Percentiles rank a stretch among this genome's conserved stretches.
phyloP scores from a whole-genome alignment of 2,797 vertebrate genomes.

The Rhabdomys pumilio region DNA sequence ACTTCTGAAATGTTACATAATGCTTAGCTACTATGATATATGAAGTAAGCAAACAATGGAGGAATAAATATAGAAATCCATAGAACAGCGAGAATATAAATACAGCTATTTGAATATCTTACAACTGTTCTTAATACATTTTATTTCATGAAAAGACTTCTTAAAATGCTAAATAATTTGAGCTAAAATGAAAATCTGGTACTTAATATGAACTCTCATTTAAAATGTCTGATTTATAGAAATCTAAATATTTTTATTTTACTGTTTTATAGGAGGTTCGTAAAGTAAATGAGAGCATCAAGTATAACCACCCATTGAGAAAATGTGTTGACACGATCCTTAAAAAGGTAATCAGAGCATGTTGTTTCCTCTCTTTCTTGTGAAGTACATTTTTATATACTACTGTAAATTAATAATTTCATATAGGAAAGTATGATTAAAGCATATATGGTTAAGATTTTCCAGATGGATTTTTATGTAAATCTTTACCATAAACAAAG shows the following conservation, averaged over 20 bases:
- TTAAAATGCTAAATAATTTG: conserved; percentile 60
- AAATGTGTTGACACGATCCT: conserved; percentile 97
- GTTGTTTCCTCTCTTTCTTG: conserved; percentile 9
- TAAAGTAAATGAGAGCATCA: conserved; percentile 97
- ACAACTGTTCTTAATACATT: conserved; percentile 62
- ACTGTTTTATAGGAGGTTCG: conserved; percentile 93
- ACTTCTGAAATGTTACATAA: neutral
- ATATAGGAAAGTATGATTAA: conserved; percentile 30
- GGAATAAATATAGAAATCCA: conserved; percentile 50
- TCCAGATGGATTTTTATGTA: conserved; percentile 46
- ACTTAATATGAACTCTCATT: conserved; percentile 36
- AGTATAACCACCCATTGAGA: conserved; percentile 98
- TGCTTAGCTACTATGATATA: conserved; percentile 33
- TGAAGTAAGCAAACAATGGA: conserved; percentile 36
- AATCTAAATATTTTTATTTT: conserved; percentile 56
- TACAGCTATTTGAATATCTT: conserved; percentile 59
- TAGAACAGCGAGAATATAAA: neutral
- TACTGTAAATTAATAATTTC: conserved; percentile 3
- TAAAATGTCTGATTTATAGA: conserved; percentile 57
- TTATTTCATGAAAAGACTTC: conserved; percentile 50
- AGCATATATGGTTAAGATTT: conserved; percentile 1
- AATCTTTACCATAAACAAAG: conserved; percentile 53
- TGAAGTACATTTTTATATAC: conserved; percentile 33
- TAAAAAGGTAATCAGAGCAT: conserved; percentile 92
- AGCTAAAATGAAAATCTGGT: conserved; percentile 48